These are phyloP conservation scores for Cynoglossus semilaevis DNA, from an alignment of 2,113 vertebrate genomes.

Conservation along the genomic window DNA sequence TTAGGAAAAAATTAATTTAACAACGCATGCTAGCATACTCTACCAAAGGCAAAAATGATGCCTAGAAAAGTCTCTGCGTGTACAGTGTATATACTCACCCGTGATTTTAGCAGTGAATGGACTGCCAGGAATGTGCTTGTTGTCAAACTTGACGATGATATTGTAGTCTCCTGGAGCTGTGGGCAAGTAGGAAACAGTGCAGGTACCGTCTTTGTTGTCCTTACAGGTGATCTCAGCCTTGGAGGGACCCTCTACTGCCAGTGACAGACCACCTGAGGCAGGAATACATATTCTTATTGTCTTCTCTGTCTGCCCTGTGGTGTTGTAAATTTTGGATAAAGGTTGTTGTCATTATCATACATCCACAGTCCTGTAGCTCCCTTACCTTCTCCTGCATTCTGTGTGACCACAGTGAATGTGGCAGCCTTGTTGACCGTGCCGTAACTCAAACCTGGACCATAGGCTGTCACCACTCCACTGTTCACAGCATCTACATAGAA, in stretches of 20 bases:
- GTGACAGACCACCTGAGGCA: slow-evolving; percentile 85
- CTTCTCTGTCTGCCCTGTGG: neutral
- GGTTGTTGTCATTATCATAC: neutral
- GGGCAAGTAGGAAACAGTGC: slow-evolving; percentile 94
- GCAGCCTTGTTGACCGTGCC: slow-evolving; percentile 92
- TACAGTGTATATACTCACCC: slow-evolving; percentile 68
- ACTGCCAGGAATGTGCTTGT: slow-evolving; percentile 93
- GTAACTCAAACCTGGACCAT: slow-evolving; percentile 90
- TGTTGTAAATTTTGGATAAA: neutral
- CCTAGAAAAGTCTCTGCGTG: no score
- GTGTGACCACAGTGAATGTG: slow-evolving; percentile 93
- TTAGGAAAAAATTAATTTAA: no score
- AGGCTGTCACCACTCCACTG: slow-evolving; percentile 90
- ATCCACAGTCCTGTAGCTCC: neutral
- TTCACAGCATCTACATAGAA: slow-evolving; percentile 93
- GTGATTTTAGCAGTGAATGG: slow-evolving; percentile 96
- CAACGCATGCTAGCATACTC: no score
- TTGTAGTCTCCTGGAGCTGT: slow-evolving; percentile 92
- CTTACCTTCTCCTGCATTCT: slow-evolving; percentile 92
- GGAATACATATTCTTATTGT: neutral
- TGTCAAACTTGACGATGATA: slow-evolving; percentile 95
- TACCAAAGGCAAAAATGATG: no score
- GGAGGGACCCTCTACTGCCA: slow-evolving; percentile 94
- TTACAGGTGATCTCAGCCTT: slow-evolving; percentile 98
- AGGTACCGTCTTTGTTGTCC: slow-evolving; percentile 96